Base-by-base conservation (phyloP, 2,113 vertebrate genomes). In the Perca flavescens region DNA sequence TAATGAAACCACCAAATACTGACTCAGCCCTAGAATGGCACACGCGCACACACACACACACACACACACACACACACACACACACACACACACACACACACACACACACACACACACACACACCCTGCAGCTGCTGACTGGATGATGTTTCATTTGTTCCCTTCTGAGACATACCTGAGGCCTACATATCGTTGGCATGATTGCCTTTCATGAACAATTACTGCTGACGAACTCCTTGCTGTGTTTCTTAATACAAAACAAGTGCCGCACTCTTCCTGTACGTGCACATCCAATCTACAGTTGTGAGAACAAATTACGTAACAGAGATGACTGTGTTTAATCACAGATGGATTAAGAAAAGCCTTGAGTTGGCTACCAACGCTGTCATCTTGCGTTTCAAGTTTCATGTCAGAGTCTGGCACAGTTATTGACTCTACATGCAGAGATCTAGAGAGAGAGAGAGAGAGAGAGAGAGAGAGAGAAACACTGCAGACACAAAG, bases 281-380 rank as follows among this genome's bases (percentile, higher is more conserved):
- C 6, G 53, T 58, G 3, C 43, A 17, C 56, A 21, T 78, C 66
- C 65, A 60, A 69, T 25, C 65, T 63, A 65, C 79, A 86, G 88
- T 85, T 77, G 85, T 52, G 66, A 65, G 67, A n/a, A 78, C 47
- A 68, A 63, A 77, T 90, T 82, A 73, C 75, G 16, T 63, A 84
- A 90, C 46, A 15, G 21, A 62, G 63, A 85, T 47, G 71, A 57
- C 52, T 50, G 53, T 36, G 64, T 87, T 88, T 90, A 92, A 92
- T 92, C 89, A 90, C 76, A 76, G 40, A 15, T 71, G 89, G 90
- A 91, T 93, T 91, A 94, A 75, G 82, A 77, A 79, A 71, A 88
- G 77, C 80, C 80, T 73, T 0, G 61, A 79, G 81, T 57, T 52
- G 31, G 72, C 49, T 14, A 2, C 6, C 19, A 19, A 5, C 52